A percentile compares a stretch with the other conserved stretches of the same genome.
These are phyloP conservation scores for Melierax canorus DNA, from an alignment of 2,113 vertebrate genomes.

Conservation along the genomic window DNA sequence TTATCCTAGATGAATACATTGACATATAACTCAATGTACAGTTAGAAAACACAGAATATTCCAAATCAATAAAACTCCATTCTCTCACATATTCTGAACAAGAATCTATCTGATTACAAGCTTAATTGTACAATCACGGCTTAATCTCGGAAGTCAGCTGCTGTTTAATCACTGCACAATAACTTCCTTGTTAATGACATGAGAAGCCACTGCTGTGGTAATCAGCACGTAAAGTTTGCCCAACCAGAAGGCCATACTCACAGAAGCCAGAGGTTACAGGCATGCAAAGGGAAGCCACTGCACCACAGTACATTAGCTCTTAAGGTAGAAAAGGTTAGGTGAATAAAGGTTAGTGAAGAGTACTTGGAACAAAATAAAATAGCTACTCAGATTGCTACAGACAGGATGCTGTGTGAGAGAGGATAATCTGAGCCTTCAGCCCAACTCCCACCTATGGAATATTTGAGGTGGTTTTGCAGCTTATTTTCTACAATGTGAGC, in stretches of 20 bases:
- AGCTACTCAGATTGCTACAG: background rate
- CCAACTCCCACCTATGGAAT: accelerated
- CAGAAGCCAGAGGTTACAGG: background rate
- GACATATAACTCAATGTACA: background rate
- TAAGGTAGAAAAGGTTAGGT: background rate
- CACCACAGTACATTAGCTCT: accelerated
- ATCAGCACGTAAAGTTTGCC: background rate
- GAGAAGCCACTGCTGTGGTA: background rate
- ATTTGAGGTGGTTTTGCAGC: too few relatives aligned
- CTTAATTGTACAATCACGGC: constrained; percentile 60
- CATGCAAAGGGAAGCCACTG: background rate
- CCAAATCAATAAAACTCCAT: constrained; percentile 28
- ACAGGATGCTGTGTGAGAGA: background rate
- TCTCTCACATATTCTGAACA: constrained; percentile 37
- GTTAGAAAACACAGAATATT: constrained; percentile 49
- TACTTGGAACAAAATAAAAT: background rate
- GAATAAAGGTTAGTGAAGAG: background rate
- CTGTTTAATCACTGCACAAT: constrained; percentile 66
- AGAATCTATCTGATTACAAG: constrained; percentile 60
- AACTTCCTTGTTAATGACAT: constrained; percentile 61
- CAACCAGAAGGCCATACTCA: background rate
- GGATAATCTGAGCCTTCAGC: background rate
- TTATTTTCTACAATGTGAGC: too few relatives aligned
- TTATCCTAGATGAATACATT: constrained; percentile 1
- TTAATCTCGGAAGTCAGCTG: constrained; percentile 59